Conservation (phyloP, 1,140 invertebrate genomes). For the Ostrea denselamellosa region DNA sequence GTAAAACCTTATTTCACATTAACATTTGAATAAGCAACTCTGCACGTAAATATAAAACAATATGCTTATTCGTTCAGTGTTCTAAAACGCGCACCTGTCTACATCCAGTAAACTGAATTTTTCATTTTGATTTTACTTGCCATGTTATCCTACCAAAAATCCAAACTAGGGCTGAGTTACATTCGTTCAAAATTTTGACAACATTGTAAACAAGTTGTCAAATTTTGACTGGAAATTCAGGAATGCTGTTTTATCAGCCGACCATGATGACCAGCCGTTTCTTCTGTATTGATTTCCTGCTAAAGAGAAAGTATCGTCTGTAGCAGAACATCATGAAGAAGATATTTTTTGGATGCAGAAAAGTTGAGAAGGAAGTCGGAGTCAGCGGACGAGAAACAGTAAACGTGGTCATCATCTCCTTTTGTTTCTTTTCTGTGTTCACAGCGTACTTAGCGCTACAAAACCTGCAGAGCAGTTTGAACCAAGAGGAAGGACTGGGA, state of each 20-base stretch:
- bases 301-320: not conserved
- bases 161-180: not conserved
- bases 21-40: no score
- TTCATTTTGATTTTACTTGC: no score
- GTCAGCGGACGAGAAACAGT: conserved; percentile 11
- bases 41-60: no score
- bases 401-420: conserved; percentile 58
- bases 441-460: conserved; percentile 69
- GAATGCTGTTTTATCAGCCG: not conserved
- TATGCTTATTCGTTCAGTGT: no score
- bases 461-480: conserved; percentile 74
- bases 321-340: not conserved
- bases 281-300: not conserved
- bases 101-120: no score
- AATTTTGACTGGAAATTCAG: not conserved
- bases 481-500: conserved; percentile 63
- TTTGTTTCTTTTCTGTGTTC: conserved; percentile 63
- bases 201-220: not conserved
- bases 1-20: no score
- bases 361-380: not conserved
- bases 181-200: not conserved
- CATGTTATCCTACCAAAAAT: no score
- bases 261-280: not conserved
- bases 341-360: not conserved
- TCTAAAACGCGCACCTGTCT: no score